phyloP scores from a whole-genome alignment of 1,140 invertebrate species.

The Pteromalus puparum region DNA sequence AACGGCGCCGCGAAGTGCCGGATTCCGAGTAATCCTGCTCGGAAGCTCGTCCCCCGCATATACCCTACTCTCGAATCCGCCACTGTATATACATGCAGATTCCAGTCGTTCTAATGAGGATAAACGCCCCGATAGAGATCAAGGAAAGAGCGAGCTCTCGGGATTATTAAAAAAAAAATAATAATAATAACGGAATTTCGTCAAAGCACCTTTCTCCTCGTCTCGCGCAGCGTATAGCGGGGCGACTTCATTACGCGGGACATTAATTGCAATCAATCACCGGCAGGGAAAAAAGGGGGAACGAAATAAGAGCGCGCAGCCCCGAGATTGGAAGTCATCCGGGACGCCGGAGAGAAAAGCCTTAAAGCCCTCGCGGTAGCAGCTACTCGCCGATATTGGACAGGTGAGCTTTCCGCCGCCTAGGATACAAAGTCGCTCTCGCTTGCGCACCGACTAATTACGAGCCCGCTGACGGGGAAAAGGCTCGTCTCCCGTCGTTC shows the following conservation, averaged over 20 bases:
- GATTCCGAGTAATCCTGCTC: constrained; percentile 31
- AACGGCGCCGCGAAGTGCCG: constrained; percentile 37
- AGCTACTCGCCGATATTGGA: constrained; percentile 2
- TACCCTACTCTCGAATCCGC: too few relatives aligned
- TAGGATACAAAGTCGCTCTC: background rate
- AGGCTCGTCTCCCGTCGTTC: too few relatives aligned
- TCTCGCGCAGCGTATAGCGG: background rate
- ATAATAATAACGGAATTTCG: background rate
- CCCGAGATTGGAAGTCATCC: constrained; percentile 33
- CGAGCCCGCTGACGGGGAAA: background rate
- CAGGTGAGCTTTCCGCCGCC: background rate
- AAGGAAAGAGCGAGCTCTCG: too few relatives aligned
- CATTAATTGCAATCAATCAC: constrained; percentile 56
- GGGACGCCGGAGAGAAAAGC: background rate
- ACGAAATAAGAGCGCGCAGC: constrained; percentile 40
- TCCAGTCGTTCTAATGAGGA: background rate
- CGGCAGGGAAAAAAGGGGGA: constrained; percentile 39
- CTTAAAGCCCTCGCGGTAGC: constrained; percentile 11
- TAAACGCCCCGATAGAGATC: too few relatives aligned
- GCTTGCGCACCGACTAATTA: constrained; percentile 3
- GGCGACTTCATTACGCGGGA: constrained; percentile 35
- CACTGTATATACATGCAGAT: background rate
- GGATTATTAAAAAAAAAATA: background rate
- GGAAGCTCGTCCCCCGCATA: background rate
- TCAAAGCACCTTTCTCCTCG: background rate